A percentile compares a stretch with the other conserved stretches of the same genome.
Conservation (phyloP, 2,888 invertebrate species). For the Tubiluchus corallicola region DNA sequence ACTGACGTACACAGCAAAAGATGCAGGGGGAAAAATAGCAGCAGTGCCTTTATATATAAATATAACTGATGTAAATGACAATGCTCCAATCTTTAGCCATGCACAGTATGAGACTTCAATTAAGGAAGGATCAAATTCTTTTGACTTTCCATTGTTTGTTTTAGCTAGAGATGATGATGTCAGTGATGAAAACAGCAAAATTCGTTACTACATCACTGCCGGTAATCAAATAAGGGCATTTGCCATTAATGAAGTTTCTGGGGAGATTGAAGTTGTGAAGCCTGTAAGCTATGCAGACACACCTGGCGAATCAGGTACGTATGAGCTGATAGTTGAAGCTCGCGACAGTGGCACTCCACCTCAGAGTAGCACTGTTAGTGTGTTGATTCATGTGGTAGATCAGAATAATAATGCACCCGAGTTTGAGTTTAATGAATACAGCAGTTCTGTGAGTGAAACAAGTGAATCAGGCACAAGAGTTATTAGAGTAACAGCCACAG, state of each 20-base stretch:
- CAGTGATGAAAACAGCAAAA: conserved; percentile 51
- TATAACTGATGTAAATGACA: conserved; percentile 69
- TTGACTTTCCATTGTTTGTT: conserved; percentile 55
- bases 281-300: background rate
- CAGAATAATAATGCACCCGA: conserved; percentile 56
- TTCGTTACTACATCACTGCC: conserved; percentile 49
- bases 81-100: conserved; percentile 58
- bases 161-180: conserved; percentile 61
- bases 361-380: conserved; percentile 40
- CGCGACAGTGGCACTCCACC: conserved; percentile 52
- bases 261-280: background rate
- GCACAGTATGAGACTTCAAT: conserved; percentile 56
- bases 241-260: background rate
- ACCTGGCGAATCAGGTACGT: conserved; percentile 24
- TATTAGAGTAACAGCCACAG: conserved; percentile 45
- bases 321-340: conserved; percentile 57
- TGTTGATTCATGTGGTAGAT: conserved; percentile 49
- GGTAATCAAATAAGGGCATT: conserved; percentile 41
- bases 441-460: conserved; percentile 53
- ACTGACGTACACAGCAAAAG: conserved; percentile 55
- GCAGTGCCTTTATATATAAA: conserved; percentile 18
- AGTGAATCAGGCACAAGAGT: conserved; percentile 48
- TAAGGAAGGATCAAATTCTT: conserved; percentile 54
- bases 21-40: conserved; percentile 45
- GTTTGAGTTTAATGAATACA: conserved; percentile 49